Evolutionary conservation across 2,888 invertebrate genomes (phyloP).

Genomic region (Fragum sueziense): DNA sequence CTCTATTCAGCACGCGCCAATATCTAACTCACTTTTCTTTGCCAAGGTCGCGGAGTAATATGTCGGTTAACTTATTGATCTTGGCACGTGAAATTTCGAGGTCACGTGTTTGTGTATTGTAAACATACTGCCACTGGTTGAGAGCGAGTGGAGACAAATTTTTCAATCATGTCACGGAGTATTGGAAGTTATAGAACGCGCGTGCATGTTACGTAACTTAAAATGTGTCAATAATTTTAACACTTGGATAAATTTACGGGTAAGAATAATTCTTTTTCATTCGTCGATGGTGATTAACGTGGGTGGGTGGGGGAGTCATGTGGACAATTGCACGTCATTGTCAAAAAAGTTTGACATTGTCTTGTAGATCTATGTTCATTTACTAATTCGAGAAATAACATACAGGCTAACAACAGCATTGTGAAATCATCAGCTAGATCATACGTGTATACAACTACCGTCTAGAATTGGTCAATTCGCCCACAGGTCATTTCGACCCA

Average conservation of each 20-base stretch:
- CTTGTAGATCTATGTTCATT: too few species aligned
- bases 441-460: too few species aligned
- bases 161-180: background rate
- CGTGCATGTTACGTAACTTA: background rate
- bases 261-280: background rate
- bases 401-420: too few species aligned
- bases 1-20: background rate
- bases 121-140: conserved; percentile 16
- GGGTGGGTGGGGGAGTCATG: background rate
- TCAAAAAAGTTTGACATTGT: too few species aligned
- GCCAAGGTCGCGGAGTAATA: conserved; percentile 44
- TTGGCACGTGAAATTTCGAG: conserved; percentile 25
- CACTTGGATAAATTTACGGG: background rate
- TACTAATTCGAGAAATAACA: too few species aligned
- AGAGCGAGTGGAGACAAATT: background rate
- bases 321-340: too few species aligned
- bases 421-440: too few species aligned
- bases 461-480: too few species aligned
- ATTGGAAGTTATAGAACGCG: background rate
- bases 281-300: background rate
- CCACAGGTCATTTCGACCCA: too few species aligned
- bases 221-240: background rate
- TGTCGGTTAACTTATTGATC: conserved; percentile 24
- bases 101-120: conserved; percentile 37
- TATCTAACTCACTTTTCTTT: conserved; percentile 5